Conservation (phyloP, 2,797 vertebrate species). For the Enteromius mattozi region DNA sequence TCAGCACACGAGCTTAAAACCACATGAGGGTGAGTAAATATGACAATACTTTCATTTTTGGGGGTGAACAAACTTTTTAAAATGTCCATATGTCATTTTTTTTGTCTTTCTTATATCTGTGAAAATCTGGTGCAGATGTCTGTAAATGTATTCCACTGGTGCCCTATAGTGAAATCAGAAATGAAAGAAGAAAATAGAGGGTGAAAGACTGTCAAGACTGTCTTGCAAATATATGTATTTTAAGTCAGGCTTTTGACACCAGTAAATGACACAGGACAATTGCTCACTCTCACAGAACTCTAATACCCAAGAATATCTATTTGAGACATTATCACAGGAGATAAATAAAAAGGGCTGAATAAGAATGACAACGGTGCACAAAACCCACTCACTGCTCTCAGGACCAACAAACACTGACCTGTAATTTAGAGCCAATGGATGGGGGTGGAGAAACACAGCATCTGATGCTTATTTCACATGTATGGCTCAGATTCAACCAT, state of each 20-base stretch:
- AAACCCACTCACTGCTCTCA: constrained; percentile 25
- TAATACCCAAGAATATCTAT: constrained; percentile 49
- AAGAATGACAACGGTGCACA: constrained; percentile 13
- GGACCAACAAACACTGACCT: constrained; percentile 35
- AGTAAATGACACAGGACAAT: constrained; percentile 42
- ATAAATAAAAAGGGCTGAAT: constrained; percentile 31
- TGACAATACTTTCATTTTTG: neutral
- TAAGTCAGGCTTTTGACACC: constrained; percentile 50
- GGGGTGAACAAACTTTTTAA: neutral
- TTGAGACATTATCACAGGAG: constrained; percentile 28
- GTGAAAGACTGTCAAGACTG: constrained; percentile 14
- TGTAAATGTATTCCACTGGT: constrained; percentile 16
- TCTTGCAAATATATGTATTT: constrained; percentile 45
- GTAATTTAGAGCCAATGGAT: constrained; percentile 15
- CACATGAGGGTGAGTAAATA: neutral
- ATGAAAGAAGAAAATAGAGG: neutral
- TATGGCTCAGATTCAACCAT: constrained; percentile 27
- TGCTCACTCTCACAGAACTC: constrained; percentile 42
- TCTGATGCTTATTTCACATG: constrained; percentile 21
- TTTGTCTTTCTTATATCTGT: neutral
- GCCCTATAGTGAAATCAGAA: neutral
- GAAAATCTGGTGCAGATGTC: neutral
- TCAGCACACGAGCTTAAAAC: neutral
- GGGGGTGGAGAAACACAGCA: constrained; percentile 5
- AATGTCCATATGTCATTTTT: neutral